phyloP scores from a whole-genome alignment of 2,797 vertebrate species.

The Poecilia wingei region DNA sequence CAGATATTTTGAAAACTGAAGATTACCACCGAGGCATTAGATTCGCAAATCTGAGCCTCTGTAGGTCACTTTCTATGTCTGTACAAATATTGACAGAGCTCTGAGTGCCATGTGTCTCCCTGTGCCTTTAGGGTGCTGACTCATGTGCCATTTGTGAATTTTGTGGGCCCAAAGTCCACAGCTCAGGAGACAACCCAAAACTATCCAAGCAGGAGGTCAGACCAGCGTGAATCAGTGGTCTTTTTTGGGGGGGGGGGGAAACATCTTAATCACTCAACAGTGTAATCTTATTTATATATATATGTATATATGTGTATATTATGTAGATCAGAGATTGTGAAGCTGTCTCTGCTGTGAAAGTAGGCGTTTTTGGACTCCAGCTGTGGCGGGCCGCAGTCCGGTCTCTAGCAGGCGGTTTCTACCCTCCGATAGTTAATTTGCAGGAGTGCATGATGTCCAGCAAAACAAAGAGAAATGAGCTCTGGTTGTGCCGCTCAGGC shows the following conservation, averaged over 20 bases:
- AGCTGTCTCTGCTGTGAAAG: slow-evolving; percentile 18
- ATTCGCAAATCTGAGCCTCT: slow-evolving; percentile 5
- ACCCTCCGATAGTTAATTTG: slow-evolving; percentile 52
- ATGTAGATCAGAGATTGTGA: background rate
- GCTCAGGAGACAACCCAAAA: slow-evolving; percentile 42
- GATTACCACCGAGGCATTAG: slow-evolving; percentile 13
- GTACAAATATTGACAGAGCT: slow-evolving; percentile 60
- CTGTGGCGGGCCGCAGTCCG: slow-evolving; percentile 15
- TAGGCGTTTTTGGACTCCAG: slow-evolving; percentile 43
- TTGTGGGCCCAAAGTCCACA: slow-evolving; percentile 61
- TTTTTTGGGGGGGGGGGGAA: slow-evolving; percentile 37
- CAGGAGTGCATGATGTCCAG: slow-evolving; percentile 59
- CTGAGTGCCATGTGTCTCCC: slow-evolving; percentile 70
- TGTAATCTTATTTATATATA: slow-evolving; percentile 22
- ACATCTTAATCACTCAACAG: slow-evolving; percentile 52
- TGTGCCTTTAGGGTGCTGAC: slow-evolving; percentile 64
- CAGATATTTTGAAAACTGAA: slow-evolving; percentile 45
- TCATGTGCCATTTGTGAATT: slow-evolving; percentile 60
- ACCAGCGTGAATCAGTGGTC: slow-evolving; percentile 30
- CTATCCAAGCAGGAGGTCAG: slow-evolving; percentile 41
- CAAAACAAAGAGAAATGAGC: slow-evolving; percentile 69
- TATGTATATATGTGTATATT: background rate
- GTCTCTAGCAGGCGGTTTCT: slow-evolving; percentile 31
- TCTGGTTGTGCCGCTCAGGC: slow-evolving; percentile 54
- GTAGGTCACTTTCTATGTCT: slow-evolving; percentile 41